phyloP scores from a whole-genome alignment of 2,888 invertebrate species.

The Syrphus vitripennis region DNA sequence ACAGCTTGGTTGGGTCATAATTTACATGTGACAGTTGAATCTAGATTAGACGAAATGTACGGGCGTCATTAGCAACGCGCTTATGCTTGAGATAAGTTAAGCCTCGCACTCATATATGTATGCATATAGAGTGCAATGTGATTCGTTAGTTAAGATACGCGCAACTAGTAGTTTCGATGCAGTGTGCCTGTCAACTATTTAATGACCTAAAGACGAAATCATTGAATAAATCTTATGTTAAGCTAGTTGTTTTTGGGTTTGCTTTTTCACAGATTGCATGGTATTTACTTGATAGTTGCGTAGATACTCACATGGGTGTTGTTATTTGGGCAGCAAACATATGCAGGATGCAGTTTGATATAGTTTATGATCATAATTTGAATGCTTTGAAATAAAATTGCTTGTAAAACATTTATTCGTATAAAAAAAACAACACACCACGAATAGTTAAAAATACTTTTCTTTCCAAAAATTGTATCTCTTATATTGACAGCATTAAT shows the following conservation, averaged over 20 bases:
- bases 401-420: too few species aligned
- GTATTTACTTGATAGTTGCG: background rate
- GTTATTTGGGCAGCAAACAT: background rate
- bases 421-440: too few species aligned
- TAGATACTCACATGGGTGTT: background rate
- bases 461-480: too few species aligned
- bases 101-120: background rate
- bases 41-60: constrained; percentile 68
- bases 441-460: too few species aligned
- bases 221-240: constrained; percentile 56
- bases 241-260: constrained; percentile 39
- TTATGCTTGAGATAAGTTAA: constrained; percentile 48
- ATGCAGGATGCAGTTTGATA: background rate
- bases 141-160: constrained; percentile 59
- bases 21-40: constrained; percentile 70
- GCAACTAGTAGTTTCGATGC: constrained; percentile 33
- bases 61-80: constrained; percentile 65
- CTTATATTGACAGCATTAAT: too few species aligned
- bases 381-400: too few species aligned
- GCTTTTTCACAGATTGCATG: background rate
- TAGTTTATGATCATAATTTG: background rate
- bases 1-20: constrained; percentile 51
- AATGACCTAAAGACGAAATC: constrained; percentile 62
- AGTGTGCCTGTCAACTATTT: constrained; percentile 56
- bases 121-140: constrained; percentile 7